A percentile compares a stretch with the other conserved stretches of the same genome.
These are phyloP conservation scores for Podiceps cristatus DNA, from an alignment of 2,113 vertebrate species.

Conservation along the genomic window DNA sequence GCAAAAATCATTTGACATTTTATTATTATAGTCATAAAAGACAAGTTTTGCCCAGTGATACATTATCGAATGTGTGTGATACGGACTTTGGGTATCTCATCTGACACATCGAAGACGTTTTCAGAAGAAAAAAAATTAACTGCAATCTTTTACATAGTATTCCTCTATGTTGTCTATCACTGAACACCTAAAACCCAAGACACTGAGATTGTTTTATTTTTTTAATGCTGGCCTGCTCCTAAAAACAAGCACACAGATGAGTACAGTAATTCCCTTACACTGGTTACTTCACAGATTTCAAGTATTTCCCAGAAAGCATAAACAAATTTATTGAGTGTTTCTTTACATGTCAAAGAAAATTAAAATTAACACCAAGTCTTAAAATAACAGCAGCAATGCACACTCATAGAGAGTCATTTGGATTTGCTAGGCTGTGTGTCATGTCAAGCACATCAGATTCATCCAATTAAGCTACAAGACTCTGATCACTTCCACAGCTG, in stretches of 20 bases:
- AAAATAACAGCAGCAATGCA: constrained; percentile 10
- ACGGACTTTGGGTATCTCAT: neutral
- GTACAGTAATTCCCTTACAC: neutral
- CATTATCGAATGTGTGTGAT: neutral
- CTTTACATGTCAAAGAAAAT: neutral
- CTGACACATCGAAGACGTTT: neutral
- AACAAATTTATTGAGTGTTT: neutral
- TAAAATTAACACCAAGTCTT: neutral
- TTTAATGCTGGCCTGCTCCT: neutral
- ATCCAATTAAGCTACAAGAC: constrained; percentile 13
- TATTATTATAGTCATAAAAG: neutral
- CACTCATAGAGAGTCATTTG: neutral
- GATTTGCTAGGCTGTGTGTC: neutral
- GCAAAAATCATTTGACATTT: neutral
- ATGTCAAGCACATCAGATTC: neutral
- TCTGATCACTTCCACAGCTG: neutral
- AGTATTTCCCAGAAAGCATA: neutral
- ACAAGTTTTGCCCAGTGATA: too few relatives aligned
- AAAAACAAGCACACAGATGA: neutral
- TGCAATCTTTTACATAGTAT: neutral
- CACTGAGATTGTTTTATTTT: neutral
- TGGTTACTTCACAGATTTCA: neutral
- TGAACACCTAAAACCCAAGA: neutral
- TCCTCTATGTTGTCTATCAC: neutral
- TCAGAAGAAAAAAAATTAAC: neutral